A percentile compares a stretch with the other conserved stretches of the same genome.
Conservation (phyloP, 2,797 vertebrate species). For the Sus cebifrons region DNA sequence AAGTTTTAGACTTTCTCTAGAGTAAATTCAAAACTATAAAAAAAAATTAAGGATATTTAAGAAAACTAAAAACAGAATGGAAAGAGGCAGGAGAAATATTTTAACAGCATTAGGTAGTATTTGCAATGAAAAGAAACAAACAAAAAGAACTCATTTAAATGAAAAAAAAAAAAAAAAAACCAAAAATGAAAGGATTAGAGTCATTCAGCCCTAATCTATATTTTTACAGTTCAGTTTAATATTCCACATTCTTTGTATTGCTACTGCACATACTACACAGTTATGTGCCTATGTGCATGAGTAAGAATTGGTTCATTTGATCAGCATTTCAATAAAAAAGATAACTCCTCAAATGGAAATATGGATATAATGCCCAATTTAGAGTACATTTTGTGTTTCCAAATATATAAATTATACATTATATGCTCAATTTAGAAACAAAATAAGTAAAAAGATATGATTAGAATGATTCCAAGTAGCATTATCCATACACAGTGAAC, state of each 20-base stretch:
- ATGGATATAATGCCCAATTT: not conserved
- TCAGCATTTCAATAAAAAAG: constrained; percentile 54
- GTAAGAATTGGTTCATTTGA: not conserved
- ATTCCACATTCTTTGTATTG: not conserved
- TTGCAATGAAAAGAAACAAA: not conserved
- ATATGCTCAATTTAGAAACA: constrained; percentile 61
- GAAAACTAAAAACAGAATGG: not conserved
- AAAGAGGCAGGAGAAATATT: not conserved
- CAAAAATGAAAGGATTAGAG: not conserved
- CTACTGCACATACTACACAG: not conserved
- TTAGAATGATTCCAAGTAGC: constrained; percentile 49
- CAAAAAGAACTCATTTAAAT: constrained; percentile 2
- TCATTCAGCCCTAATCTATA: not conserved
- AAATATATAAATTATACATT: constrained; percentile 10
- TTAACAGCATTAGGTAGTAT: constrained; percentile 49
- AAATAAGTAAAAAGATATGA: constrained; percentile 35
- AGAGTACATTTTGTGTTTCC: not conserved
- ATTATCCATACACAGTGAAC: not conserved
- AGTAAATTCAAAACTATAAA: constrained; percentile 48
- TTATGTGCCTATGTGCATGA: not conserved
- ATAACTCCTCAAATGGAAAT: not conserved
- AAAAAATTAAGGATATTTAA: constrained; percentile 25
- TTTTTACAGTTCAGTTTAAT: not conserved
- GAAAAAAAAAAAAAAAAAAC: not conserved
- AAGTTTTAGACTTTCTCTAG: not conserved